phyloP scores from a whole-genome alignment of 2,113 vertebrate genomes.

The Cacatua alba region DNA sequence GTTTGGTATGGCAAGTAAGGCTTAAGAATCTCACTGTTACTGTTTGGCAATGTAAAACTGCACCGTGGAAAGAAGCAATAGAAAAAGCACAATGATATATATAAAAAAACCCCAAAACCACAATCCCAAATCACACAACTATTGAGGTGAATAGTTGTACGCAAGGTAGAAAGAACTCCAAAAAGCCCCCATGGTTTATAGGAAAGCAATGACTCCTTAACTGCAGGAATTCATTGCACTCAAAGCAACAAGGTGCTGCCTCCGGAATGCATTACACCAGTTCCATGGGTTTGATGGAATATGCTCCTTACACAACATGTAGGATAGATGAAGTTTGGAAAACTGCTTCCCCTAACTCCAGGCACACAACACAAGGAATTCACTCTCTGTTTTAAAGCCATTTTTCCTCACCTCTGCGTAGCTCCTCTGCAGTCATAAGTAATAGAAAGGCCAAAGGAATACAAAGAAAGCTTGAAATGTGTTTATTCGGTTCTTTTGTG shows the following conservation, averaged over 20 bases:
- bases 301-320: accelerated
- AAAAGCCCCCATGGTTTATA: neutral
- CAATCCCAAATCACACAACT: neutral
- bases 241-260: neutral
- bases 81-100: neutral
- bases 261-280: neutral
- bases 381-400: neutral
- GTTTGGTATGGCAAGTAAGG: neutral
- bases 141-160: neutral
- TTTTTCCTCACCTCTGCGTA: neutral
- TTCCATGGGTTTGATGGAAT: neutral
- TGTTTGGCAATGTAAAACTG: neutral
- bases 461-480: neutral
- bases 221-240: neutral
- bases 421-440: neutral
- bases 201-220: neutral
- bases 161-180: neutral
- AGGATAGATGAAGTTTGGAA: neutral
- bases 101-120: neutral
- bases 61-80: neutral
- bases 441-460: neutral
- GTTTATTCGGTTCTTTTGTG: conserved; percentile 31
- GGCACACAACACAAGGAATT: neutral
- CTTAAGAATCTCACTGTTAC: neutral
- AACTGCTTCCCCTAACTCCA: neutral